Evolutionary conservation across 2,113 vertebrate species (phyloP).

Genomic region (Pelecanus crispus): DNA sequence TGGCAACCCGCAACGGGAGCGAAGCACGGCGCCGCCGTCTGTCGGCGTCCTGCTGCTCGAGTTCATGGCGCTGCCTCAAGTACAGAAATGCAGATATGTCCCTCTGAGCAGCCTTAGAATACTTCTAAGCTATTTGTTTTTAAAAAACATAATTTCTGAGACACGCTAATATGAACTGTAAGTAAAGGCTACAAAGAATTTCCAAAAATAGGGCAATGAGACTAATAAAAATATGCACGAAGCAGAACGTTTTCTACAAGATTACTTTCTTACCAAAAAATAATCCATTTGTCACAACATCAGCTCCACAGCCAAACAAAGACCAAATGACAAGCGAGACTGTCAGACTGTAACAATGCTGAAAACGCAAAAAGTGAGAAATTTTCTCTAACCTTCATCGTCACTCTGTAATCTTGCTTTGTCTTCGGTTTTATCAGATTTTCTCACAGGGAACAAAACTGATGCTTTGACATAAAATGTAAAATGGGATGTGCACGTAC

Average conservation of each 20-base stretch:
- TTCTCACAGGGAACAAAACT: not conserved
- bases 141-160: not conserved
- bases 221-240: not conserved
- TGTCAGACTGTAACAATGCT: not conserved
- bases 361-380: not conserved
- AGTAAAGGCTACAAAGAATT: not conserved
- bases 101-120: rapidly evolving
- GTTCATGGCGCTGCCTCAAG: rapidly evolving
- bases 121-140: not conserved
- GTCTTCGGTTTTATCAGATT: not conserved
- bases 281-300: not conserved
- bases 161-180: not conserved
- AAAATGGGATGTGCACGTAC: rapidly evolving
- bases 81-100: not conserved
- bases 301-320: not conserved
- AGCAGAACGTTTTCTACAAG: not conserved
- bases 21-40: rapidly evolving
- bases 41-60: rapidly evolving
- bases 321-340: not conserved
- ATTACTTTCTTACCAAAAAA: not conserved
- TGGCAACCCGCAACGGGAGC: rapidly evolving
- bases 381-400: not conserved
- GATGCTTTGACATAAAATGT: not conserved
- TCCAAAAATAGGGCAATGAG: not conserved
- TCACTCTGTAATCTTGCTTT: not conserved